A percentile compares a stretch with the other conserved stretches of the same genome.
Evolutionary conservation across 2,797 vertebrate genomes (phyloP).

Genomic region (Oreochromis grahami): DNA sequence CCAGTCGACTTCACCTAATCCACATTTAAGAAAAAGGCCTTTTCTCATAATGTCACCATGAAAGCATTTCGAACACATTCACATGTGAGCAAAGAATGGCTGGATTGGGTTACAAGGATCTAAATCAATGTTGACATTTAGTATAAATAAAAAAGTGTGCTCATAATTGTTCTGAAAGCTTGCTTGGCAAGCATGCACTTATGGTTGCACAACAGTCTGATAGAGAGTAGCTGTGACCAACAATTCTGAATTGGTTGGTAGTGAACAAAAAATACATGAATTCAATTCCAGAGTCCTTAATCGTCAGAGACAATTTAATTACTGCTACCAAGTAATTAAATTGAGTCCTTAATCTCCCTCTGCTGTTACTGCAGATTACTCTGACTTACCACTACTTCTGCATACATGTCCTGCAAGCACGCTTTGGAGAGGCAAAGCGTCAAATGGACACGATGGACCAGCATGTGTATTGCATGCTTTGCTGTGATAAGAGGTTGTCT

Average conservation of each 20-base stretch:
- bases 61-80: not conserved
- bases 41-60: conserved; percentile 9
- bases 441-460: not conserved
- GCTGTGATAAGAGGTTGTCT: no score
- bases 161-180: conserved; percentile 13
- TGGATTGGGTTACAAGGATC: not conserved
- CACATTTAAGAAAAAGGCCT: not conserved
- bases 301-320: not conserved
- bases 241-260: not conserved
- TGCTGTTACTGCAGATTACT: no score
- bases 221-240: not conserved
- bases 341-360: no score
- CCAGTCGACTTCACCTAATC: not conserved
- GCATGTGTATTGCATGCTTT: not conserved
- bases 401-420: not conserved
- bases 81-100: not conserved
- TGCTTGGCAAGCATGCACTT: not conserved
- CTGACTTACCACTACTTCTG: no score
- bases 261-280: not conserved
- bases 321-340: not conserved
- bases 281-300: not conserved
- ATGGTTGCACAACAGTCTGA: not conserved
- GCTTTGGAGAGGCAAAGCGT: not conserved
- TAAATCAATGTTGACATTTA: conserved; percentile 3
- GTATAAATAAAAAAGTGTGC: not conserved